phyloP scores from a whole-genome alignment of 1,140 invertebrate species.

The Andrena cerasifolii region DNA sequence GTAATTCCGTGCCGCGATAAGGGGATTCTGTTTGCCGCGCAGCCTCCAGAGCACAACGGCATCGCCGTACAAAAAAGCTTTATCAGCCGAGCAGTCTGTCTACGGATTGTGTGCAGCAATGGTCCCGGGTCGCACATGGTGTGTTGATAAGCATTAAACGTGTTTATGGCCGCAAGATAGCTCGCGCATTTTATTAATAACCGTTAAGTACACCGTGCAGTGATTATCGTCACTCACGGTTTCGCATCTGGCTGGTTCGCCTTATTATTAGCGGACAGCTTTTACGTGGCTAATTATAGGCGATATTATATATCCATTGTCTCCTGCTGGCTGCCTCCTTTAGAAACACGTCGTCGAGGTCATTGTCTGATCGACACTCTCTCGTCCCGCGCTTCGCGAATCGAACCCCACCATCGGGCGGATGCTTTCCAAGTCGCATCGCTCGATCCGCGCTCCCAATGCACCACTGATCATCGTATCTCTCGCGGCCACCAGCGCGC shows the following conservation, averaged over 20 bases:
- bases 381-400: conserved; percentile 5
- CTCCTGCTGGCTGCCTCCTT: conserved; percentile 42
- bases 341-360: conserved; percentile 56
- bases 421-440: not conserved
- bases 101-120: conserved; percentile 38
- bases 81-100: conserved; percentile 37
- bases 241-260: conserved; percentile 56
- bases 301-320: conserved; percentile 66
- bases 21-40: conserved; percentile 31
- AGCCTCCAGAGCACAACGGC: conserved; percentile 23
- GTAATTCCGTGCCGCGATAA: conserved; percentile 35
- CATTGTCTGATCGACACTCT: conserved; percentile 58
- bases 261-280: conserved; percentile 63
- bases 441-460: not conserved
- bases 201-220: conserved; percentile 51
- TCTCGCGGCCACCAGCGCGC: not conserved
- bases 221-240: conserved; percentile 57
- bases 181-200: conserved; percentile 66
- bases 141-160: conserved; percentile 58
- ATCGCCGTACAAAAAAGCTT: conserved; percentile 23
- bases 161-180: conserved; percentile 56
- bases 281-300: conserved; percentile 61
- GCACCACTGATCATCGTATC: not conserved
- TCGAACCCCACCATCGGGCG: conserved; percentile 2
- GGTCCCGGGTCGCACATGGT: conserved; percentile 51